Evolutionary conservation across 2,888 invertebrate species (phyloP).

Genomic region (Kryphioiulus occultus): DNA sequence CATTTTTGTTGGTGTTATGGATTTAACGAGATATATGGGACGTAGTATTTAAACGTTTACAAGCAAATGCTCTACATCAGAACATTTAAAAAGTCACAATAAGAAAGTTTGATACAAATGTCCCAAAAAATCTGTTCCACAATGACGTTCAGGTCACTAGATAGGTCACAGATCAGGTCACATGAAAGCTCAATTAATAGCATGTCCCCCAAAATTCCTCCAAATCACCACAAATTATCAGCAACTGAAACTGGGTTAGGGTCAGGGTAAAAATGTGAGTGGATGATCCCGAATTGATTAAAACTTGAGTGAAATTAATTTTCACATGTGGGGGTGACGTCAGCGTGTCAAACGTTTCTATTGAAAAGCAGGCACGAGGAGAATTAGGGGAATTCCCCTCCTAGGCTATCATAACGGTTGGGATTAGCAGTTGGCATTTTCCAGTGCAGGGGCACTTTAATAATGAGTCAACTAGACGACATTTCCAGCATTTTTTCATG

Average conservation of each 20-base stretch:
- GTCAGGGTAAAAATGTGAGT: not conserved
- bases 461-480: not conserved
- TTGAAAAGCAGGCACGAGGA: not conserved
- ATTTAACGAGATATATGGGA: too few relatives aligned
- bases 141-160: too few relatives aligned
- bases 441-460: not conserved
- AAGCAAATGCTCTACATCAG: too few relatives aligned
- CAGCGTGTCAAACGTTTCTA: not conserved
- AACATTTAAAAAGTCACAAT: too few relatives aligned
- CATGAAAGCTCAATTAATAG: too few relatives aligned
- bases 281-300: constrained; percentile 12
- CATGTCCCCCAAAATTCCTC: too few relatives aligned
- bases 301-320: not conserved
- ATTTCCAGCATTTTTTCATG: not conserved
- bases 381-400: not conserved
- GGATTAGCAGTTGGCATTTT: not conserved
- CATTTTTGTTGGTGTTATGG: too few relatives aligned
- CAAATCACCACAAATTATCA: not conserved
- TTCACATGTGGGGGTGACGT: not conserved
- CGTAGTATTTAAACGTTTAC: too few relatives aligned
- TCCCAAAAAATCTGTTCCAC: too few relatives aligned
- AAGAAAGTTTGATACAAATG: too few relatives aligned
- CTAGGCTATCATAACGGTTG: not conserved
- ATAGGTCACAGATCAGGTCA: too few relatives aligned
- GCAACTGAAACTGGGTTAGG: not conserved